These are phyloP conservation scores for Baccha elongata DNA, from an alignment of 2,888 invertebrate species.

Conservation along the genomic window DNA sequence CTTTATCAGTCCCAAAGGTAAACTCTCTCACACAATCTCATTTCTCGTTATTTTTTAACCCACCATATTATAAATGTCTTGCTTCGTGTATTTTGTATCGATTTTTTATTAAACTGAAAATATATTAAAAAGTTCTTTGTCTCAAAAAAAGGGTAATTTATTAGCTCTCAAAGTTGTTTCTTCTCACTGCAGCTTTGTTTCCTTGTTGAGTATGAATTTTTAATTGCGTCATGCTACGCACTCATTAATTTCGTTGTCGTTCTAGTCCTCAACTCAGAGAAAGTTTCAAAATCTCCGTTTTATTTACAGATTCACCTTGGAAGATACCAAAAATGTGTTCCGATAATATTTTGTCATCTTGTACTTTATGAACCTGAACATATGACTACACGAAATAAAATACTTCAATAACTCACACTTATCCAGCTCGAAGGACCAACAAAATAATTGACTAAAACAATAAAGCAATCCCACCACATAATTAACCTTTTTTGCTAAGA, in stretches of 20 bases:
- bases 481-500: conserved; percentile 17
- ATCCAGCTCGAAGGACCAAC: conserved; percentile 18
- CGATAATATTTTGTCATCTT: conserved; percentile 1
- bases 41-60: background rate
- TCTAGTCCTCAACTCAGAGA: background rate
- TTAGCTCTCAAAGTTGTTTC: conserved; percentile 13
- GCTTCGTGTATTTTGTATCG: conserved; percentile 14
- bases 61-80: background rate
- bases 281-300: conserved; percentile 20
- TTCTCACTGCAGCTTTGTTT: conserved; percentile 29
- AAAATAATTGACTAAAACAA: conserved; percentile 3
- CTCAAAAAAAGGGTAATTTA: conserved; percentile 39
- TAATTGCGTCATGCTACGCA: conserved; percentile 42
- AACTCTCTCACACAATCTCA: background rate
- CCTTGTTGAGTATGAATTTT: conserved; percentile 50
- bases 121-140: conserved; percentile 47
- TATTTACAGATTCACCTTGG: conserved; percentile 30
- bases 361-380: conserved; percentile 6
- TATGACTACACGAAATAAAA: background rate
- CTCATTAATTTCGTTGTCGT: conserved; percentile 31
- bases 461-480: conserved; percentile 11
- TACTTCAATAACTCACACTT: background rate
- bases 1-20: conserved; percentile 1
- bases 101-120: conserved; percentile 53
- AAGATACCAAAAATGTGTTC: background rate